Evolutionary conservation across 1,140 invertebrate genomes (phyloP), one percentile per base, ranked within the genome.

Genomic region (Maniola jurtina): DNA sequence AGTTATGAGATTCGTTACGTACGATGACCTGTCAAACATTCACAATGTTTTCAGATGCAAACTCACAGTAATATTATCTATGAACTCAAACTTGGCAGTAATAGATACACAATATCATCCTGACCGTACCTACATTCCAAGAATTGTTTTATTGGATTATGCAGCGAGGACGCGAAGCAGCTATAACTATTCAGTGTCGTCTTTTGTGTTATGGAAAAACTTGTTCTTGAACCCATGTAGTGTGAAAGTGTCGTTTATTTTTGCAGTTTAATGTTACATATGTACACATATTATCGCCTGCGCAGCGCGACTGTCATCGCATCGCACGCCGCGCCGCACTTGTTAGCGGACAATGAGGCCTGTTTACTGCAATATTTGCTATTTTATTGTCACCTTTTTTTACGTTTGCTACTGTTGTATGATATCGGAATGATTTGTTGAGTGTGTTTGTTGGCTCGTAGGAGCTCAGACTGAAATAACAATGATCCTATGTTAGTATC

Each of bases 181-280:
- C 88, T 90, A 90, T 90, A 90, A 90, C 88, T 90, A 90, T 90
- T 90, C 88, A 90, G 84, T 88, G 88, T 86, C 83, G 86, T 90
- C 88, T 90, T 88, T 90, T 90, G 86, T 90, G 88, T 90, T 90
- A 90, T 90, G 88, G 88, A 90, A 90, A 90, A 90, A 90, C 88
- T 90, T 90, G 88, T 90, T 90, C 84, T 89, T 89, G 87, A 89
- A 88, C 79, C 88, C 86, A 88, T 90, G 88, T 90, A 90, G 88
- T 90, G 88, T 90, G 88, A 90, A 90, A 88, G 84, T 87, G 71
- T 89, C 78, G 80, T 90, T 90, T 90, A 90, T 90, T 90, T 90
- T 82, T 88, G 87, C 87, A 84, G 87, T 85, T 89, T 88, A 90
- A 89, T 86, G 83, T 88, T 89, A 89, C 88, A 89, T 90, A 90